These are phyloP conservation scores for Sesamia nonagrioides DNA, from an alignment of 1,140 invertebrate genomes.

Conservation along the genomic window DNA sequence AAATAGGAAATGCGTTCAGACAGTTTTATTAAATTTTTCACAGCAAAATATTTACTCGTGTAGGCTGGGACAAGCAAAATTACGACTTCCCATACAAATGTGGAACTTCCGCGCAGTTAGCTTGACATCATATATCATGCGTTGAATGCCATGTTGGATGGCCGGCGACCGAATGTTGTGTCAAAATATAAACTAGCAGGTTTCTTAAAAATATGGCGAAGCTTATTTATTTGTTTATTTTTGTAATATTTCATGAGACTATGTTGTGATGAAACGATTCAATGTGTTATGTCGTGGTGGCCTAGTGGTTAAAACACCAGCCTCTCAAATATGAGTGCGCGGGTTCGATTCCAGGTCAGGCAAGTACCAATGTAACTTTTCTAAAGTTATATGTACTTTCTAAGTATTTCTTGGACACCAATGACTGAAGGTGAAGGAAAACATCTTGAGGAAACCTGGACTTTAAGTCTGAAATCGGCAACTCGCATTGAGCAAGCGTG, in stretches of 20 bases:
- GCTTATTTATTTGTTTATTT: conserved; percentile 31
- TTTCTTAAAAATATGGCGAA: conserved; percentile 30
- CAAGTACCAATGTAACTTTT: no score
- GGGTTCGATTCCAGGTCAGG: no score
- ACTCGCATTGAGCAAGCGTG: no score
- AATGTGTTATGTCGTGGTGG: no score
- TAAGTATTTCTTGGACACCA: no score
- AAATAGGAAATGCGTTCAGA: background rate
- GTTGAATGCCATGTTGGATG: conserved; percentile 44
- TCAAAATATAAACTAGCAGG: conserved; percentile 20
- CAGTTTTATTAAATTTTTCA: conserved; percentile 28
- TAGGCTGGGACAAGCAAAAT: conserved; percentile 43
- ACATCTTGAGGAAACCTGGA: no score
- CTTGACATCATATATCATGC: conserved; percentile 46
- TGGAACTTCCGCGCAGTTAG: conserved; percentile 52
- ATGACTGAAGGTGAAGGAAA: no score
- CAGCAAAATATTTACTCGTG: conserved; percentile 39
- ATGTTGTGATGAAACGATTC: no score
- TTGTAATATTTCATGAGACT: background rate
- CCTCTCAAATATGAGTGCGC: no score
- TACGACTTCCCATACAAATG: conserved; percentile 55
- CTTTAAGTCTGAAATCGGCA: no score
- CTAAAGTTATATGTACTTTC: no score
- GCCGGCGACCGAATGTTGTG: conserved; percentile 16
- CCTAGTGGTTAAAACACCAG: no score